Evolutionary conservation across 1,140 invertebrate genomes (phyloP).

Genomic region (Marisa cornuarietis): DNA sequence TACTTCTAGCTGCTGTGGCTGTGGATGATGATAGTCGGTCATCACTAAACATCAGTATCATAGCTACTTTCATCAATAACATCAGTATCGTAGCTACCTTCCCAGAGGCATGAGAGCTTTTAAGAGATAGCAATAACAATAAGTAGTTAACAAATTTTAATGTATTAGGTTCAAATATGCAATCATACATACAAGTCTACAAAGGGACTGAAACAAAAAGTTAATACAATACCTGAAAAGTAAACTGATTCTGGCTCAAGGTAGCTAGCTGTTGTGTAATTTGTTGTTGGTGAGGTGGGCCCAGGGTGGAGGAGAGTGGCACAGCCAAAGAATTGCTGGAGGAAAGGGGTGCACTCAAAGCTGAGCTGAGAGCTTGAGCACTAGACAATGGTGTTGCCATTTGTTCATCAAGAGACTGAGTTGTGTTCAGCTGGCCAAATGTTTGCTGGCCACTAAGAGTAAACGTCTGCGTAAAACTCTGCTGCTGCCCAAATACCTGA

Average conservation of each 20-base stretch:
- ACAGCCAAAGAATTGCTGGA: not conserved
- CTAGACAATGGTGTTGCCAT: constrained; percentile 17
- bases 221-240: constrained; percentile 20
- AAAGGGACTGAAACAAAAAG: too few relatives aligned
- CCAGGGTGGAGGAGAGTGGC: not conserved
- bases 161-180: too few relatives aligned
- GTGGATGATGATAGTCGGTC: not conserved
- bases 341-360: not conserved
- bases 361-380: not conserved
- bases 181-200: too few relatives aligned
- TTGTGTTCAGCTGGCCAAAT: constrained; percentile 28
- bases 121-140: too few relatives aligned
- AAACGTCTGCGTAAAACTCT: constrained; percentile 53
- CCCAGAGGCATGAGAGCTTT: too few relatives aligned
- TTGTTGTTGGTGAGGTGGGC: constrained; percentile 5
- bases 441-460: constrained; percentile 52
- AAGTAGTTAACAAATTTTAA: too few relatives aligned
- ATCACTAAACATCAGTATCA: too few relatives aligned
- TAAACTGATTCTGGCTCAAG: constrained; percentile 28
- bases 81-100: too few relatives aligned
- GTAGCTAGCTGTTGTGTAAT: constrained; percentile 7
- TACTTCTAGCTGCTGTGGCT: constrained; percentile 35
- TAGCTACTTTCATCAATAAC: too few relatives aligned
- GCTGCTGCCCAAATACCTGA: constrained; percentile 55
- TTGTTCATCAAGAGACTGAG: constrained; percentile 23